Evolutionary conservation across 2,888 invertebrate species (phyloP).

Genomic region (Mechanitis messenoides): DNA sequence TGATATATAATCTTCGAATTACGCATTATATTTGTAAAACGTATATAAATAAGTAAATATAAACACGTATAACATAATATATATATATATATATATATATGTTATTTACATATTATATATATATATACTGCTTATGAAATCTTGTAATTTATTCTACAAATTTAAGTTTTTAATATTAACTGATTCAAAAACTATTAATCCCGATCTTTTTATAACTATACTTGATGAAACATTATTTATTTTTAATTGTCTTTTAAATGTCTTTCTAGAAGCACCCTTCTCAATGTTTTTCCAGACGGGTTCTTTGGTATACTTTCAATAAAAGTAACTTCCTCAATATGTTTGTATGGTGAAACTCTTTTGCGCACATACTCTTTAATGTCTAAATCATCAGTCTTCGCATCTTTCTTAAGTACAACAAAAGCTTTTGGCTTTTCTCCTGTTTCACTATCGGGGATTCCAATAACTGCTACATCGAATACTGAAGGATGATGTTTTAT

Average conservation of each 20-base stretch:
- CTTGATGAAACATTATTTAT: neutral
- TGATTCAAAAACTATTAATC: no score
- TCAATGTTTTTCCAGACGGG: constrained; percentile 85
- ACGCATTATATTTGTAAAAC: no score
- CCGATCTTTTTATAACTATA: neutral
- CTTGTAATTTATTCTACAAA: no score
- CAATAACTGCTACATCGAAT: constrained; percentile 89
- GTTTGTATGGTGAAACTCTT: constrained; percentile 86
- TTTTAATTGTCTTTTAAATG: constrained; percentile 19
- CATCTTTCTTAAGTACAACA: constrained; percentile 75
- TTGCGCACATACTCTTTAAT: constrained; percentile 78
- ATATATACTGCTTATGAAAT: no score
- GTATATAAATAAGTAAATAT: no score
- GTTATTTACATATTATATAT: no score
- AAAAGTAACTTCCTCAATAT: constrained; percentile 80
- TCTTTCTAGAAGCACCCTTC: constrained; percentile 72
- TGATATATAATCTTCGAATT: no score
- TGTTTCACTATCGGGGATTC: constrained; percentile 79
- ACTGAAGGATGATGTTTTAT: constrained; percentile 84
- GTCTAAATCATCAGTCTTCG: constrained; percentile 66
- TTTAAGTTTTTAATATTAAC: no score
- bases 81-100: no score
- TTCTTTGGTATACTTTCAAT: constrained; percentile 85
- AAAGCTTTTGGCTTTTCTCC: constrained; percentile 89
- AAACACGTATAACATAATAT: no score